Base-by-base conservation (phyloP, 2,888 invertebrate species). In the Unio delphinus region DNA sequence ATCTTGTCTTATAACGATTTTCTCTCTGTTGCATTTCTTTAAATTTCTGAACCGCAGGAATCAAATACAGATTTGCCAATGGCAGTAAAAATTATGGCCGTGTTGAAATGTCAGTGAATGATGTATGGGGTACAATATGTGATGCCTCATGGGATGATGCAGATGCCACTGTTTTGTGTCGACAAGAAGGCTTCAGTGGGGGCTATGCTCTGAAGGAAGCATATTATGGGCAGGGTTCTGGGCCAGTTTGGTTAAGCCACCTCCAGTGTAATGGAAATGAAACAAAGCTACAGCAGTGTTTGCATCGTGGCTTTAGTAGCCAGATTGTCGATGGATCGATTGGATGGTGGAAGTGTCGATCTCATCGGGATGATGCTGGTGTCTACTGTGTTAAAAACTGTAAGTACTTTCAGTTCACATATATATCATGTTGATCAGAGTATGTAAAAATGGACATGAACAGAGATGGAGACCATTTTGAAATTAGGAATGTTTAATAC, bases 61-160 rank as follows among this genome's bases (percentile, higher is more conserved):
- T 86, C 1, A 61, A 78, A 15, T 86, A 86, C 74, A 73, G 85
- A 57, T 66, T 87, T 55, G 81, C 62, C 4, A 66, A 72, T 61
- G 72, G 72, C 66, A 64, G 68, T 6, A 64, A 65, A 17, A 68
- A 71, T 8, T 72, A 75, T 55, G 87, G 88, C 3, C 80, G 86
- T 8, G 90, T 95, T 8, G 94, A 94, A 91, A 92, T 95, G 5
- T 93, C 92, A 89, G 92, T 94, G 93, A 89, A 90, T 73, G 94
- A 93, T 1, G 91, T 92, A 69, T 94, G 94, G 93, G 95, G 95
- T 0, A 93, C 93, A 73, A 92, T 95, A 7, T 95, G 95, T 86
- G 94, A 95, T 83, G 93, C 94, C 78, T 92, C 93, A 78, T 95
- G 95, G 86, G 94, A 93, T 23, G 88, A 94, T 74, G 91, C 90